A percentile compares a stretch with the other conserved stretches of the same genome.
Evolutionary conservation across 2,888 invertebrate species (phyloP).

Genomic region (Archips xylosteana): DNA sequence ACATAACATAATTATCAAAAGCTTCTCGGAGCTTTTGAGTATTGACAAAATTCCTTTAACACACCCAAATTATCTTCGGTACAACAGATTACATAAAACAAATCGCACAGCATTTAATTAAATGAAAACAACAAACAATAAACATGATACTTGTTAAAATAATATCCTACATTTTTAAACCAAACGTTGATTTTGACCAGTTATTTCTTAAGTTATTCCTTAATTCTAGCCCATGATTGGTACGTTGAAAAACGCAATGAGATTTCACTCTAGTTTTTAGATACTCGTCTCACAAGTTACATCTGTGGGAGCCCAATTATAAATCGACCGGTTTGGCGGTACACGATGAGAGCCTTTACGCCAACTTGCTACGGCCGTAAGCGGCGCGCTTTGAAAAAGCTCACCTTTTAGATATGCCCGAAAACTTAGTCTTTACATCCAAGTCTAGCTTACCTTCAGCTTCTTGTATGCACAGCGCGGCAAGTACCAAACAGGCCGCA

Average conservation of each 20-base stretch:
- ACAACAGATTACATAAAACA: not conserved
- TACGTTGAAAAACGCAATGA: conserved; percentile 78
- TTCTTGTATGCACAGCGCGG: conserved; percentile 79
- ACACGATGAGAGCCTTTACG: conserved; percentile 57
- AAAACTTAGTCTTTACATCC: conserved; percentile 48
- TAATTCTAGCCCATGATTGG: not conserved
- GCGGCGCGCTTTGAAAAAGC: conserved; percentile 78
- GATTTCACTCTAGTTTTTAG: conserved; percentile 84
- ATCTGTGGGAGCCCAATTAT: conserved; percentile 80
- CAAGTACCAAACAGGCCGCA: conserved; percentile 75
- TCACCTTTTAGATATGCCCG: conserved; percentile 57
- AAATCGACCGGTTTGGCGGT: conserved; percentile 66
- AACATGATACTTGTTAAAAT: not conserved
- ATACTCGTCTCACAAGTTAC: conserved; percentile 81
- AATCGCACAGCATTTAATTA: not conserved
- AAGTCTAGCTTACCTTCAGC: conserved; percentile 85
- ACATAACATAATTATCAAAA: not conserved
- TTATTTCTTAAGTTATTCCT: not conserved
- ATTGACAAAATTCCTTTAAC: not conserved
- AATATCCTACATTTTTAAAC: not conserved
- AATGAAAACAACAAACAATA: not conserved
- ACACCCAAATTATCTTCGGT: not conserved
- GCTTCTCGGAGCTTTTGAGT: not conserved
- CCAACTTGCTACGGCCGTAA: conserved; percentile 64
- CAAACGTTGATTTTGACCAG: too few relatives aligned